Percentiles rank a stretch among this genome's conserved stretches.
phyloP scores from a whole-genome alignment of 2,113 vertebrate species.

The Cyphomyrus plagiostoma region DNA sequence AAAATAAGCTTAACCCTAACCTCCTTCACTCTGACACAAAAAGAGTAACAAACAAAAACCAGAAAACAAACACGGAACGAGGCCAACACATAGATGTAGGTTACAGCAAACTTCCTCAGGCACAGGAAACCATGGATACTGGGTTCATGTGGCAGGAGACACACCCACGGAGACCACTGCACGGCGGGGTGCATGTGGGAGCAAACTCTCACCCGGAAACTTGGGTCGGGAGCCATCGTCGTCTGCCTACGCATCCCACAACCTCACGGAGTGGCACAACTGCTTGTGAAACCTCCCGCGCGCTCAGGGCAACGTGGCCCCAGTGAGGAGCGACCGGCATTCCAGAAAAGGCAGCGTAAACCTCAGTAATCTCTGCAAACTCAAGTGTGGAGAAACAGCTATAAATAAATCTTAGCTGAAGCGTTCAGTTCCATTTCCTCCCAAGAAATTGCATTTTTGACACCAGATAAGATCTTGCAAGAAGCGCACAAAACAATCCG shows the following conservation, averaged over 20 bases:
- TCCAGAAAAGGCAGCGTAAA: not conserved
- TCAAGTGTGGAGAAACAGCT: not conserved
- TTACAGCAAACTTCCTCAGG: not conserved
- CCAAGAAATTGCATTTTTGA: slow-evolving; percentile 4
- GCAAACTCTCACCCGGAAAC: no score
- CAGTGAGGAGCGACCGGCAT: not conserved
- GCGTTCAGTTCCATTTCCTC: not conserved
- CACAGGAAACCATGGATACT: not conserved
- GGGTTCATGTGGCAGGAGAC: not conserved
- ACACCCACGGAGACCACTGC: not conserved
- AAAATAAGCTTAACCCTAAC: not conserved
- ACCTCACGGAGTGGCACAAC: not conserved
- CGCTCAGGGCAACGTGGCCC: not conserved
- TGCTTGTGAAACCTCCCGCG: not conserved
- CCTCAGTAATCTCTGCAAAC: slow-evolving; percentile 3
- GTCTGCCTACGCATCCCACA: not conserved
- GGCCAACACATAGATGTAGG: not conserved
- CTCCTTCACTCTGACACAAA: not conserved
- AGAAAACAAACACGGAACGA: not conserved
- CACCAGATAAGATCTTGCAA: not conserved
- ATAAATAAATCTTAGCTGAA: not conserved
- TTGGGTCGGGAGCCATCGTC: not conserved
- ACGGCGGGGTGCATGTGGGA: not conserved
- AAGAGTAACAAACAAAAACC: not conserved
- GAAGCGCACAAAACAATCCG: not conserved